Base-by-base conservation (phyloP, 2,888 invertebrate species). In the Antheraea assamensis region DNA sequence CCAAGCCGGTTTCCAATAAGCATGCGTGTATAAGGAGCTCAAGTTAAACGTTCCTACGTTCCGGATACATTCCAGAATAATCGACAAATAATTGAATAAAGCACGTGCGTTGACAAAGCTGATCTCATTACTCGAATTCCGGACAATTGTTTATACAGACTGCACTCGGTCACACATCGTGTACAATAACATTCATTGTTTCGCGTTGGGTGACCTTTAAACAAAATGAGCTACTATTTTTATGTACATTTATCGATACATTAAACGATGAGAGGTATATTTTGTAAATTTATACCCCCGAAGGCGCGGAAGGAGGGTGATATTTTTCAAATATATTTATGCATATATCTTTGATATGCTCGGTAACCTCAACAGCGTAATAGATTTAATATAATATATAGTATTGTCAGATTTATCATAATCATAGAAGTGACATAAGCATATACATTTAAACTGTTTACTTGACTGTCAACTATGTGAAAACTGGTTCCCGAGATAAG, bases 171-270 rank as follows among this genome's bases (percentile, higher is more conserved):
- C 77, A 77, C 81, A 83, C 80, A 80, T 35, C 35, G 68, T 79
- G 77, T 84, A 79, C 81, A 81, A 88, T 87, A 87, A 88, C 85
- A 89, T 74, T 79, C 81, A 88, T 89, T 90, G 89, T 89, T 87
- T 80, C 70, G 58, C 24, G 47, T 73, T 77, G 78, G 75, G 76
- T 83, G 82, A 83, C 81, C 83, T 82, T 68, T 68, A 68, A 68
- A 68, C 71, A 72, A 75, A 74, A 75, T 15, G 35, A 42, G 72
- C 76, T 77, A 77, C 70, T 64, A 73, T 61, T 35, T 68, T 68
- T 24, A 68, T 35, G 10, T 35, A 21, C 10, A n/a, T 68, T 21
- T 21, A 68, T 68, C n/a, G 35, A 21, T 68, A 35, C 24, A n/a
- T 68, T 31, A 10, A 68, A 27, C 30, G 61, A 58, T 64, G 61